Evolutionary conservation across 2,797 vertebrate genomes (phyloP).

Genomic region (Scarus forsteni): DNA sequence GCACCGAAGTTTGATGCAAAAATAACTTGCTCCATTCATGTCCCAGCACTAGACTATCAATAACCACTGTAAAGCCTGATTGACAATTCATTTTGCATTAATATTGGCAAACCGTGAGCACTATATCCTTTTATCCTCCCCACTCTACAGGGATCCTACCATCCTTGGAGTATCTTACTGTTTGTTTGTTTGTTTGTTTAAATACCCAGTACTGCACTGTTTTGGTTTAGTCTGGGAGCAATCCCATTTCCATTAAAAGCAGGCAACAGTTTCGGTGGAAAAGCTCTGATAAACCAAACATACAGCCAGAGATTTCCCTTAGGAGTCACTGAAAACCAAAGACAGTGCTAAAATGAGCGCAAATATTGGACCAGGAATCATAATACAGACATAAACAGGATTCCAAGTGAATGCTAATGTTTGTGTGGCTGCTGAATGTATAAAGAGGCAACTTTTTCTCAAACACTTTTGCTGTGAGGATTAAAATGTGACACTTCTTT

Average conservation of each 20-base stretch:
- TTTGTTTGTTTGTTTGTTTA: no score
- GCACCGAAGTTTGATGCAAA: no score
- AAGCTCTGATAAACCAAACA: neutral
- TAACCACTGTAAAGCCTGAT: no score
- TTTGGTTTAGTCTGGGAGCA: neutral
- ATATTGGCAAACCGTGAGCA: no score
- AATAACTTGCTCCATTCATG: no score
- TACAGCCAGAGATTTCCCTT: conserved; percentile 3
- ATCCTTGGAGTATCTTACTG: neutral
- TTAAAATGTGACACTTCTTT: neutral
- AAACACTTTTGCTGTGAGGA: neutral
- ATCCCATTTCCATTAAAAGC: neutral
- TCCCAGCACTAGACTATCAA: no score
- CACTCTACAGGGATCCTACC: neutral
- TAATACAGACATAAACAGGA: neutral
- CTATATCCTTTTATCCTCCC: no score
- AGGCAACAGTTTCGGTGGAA: neutral
- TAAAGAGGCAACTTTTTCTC: neutral
- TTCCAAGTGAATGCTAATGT: conserved; percentile 1
- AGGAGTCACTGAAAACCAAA: conserved; percentile 2
- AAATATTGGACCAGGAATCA: conserved; percentile 8
- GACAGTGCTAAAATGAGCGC: neutral
- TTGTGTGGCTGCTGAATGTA: neutral
- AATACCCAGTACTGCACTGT: neutral
- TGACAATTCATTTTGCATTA: no score